Conservation (phyloP, 2,113 vertebrate species). For the Plecotus auritus region DNA sequence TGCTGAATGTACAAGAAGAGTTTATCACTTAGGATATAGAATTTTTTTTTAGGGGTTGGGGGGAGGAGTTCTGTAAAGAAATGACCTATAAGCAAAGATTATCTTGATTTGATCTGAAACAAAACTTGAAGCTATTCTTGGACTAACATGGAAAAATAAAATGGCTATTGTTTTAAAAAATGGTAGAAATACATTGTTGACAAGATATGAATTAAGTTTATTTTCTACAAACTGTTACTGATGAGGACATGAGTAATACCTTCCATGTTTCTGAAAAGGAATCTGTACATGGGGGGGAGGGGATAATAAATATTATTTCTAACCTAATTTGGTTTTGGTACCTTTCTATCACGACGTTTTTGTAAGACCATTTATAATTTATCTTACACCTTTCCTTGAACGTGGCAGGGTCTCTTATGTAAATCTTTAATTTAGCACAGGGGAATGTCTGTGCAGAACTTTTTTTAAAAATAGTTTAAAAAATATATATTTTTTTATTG, state of each 20-base stretch:
- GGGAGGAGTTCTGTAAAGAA: conserved; percentile 39
- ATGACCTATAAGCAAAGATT: background rate
- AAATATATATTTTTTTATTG: too few species aligned
- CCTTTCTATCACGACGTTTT: background rate
- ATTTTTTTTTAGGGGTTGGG: conserved; percentile 65
- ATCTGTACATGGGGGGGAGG: conserved; percentile 28
- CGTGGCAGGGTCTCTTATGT: background rate
- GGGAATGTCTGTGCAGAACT: background rate
- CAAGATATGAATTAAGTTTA: conserved; percentile 42
- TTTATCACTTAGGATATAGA: conserved; percentile 59
- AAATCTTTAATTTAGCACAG: background rate
- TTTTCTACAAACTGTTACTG: conserved; percentile 63
- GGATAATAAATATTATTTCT: conserved; percentile 59
- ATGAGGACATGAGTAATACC: conserved; percentile 48
- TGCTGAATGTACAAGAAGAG: conserved; percentile 67
- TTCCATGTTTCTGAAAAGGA: conserved; percentile 52
- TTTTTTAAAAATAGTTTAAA: background rate
- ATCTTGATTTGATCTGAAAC: conserved; percentile 40
- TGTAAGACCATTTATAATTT: conserved; percentile 45
- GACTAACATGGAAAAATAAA: conserved; percentile 45
- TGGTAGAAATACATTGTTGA: conserved; percentile 16
- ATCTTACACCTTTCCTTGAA: conserved; percentile 27
- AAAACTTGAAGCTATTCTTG: conserved; percentile 18
- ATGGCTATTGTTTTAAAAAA: background rate
- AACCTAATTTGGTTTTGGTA: conserved; percentile 41